phyloP scores from a whole-genome alignment of 2,113 vertebrate species.

The Protobothrops flavoviridis region DNA sequence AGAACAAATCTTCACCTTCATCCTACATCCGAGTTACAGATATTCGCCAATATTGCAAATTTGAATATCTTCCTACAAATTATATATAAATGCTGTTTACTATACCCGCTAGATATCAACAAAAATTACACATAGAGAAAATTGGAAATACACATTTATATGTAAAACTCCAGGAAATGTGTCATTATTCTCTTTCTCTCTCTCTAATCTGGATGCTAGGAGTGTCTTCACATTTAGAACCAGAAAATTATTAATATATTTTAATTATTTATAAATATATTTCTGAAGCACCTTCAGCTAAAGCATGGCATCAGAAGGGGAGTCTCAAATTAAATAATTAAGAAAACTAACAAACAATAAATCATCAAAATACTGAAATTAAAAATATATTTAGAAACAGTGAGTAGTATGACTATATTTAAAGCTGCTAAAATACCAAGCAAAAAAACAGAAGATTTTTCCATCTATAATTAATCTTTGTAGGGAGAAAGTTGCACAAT shows the following conservation, averaged over 20 bases:
- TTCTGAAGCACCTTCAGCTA: not conserved
- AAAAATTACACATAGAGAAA: not conserved
- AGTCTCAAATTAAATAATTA: too few species aligned
- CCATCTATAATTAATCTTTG: not conserved
- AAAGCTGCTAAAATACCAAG: not conserved
- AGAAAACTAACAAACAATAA: too few species aligned
- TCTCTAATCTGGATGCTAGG: too few species aligned
- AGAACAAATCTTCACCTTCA: too few species aligned
- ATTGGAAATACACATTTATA: not conserved
- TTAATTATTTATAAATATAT: not conserved
- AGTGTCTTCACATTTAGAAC: not conserved
- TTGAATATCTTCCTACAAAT: too few species aligned
- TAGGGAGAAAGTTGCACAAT: not conserved
- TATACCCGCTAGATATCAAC: not conserved
- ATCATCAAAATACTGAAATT: too few species aligned
- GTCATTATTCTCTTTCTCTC: not conserved
- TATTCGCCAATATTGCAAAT: too few species aligned
- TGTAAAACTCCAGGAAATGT: not conserved
- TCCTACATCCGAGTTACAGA: too few species aligned
- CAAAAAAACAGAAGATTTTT: not conserved
- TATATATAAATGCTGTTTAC: not conserved
- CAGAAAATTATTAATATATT: not conserved
- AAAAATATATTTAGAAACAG: not conserved
- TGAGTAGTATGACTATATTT: not conserved
- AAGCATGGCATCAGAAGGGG: too few species aligned